Evolutionary conservation across 1,140 invertebrate species (phyloP).

Genomic region (Halesus radiatus): DNA sequence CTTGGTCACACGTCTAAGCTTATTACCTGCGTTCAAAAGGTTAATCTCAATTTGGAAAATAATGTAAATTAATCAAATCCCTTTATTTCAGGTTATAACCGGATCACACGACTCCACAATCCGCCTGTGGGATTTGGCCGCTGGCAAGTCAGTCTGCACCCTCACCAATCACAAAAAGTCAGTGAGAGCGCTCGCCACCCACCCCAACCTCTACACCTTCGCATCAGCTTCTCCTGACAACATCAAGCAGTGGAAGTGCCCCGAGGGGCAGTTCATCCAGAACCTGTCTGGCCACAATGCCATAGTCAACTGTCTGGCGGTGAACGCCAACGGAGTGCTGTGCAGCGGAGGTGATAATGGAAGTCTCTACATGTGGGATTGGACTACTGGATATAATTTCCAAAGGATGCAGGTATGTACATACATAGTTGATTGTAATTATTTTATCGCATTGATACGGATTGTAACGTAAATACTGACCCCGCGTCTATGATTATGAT

Average conservation of each 20-base stretch:
- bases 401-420: constrained; percentile 82
- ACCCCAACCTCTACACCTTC: constrained; percentile 96
- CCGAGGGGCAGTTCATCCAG: constrained; percentile 98
- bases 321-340: constrained; percentile 94
- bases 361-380: constrained; percentile 99
- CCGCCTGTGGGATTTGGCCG: constrained; percentile 96
- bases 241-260: constrained; percentile 99
- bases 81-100: constrained; percentile 74
- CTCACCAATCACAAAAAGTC: constrained; percentile 99
- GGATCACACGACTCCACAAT: constrained; percentile 90
- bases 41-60: too few relatives aligned
- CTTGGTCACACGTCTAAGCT: too few relatives aligned
- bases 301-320: constrained; percentile 96
- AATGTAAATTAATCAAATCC: too few relatives aligned
- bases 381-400: constrained; percentile 98
- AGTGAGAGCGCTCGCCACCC: constrained; percentile 90
- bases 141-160: constrained; percentile 94
- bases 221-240: constrained; percentile 98
- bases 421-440: constrained; percentile 1
- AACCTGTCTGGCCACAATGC: constrained; percentile 98
- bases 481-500: too few relatives aligned
- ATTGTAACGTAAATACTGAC: too few relatives aligned
- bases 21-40: too few relatives aligned
- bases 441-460: too few relatives aligned
- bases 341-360: constrained; percentile 99